Evolutionary conservation across 2,888 invertebrate species (phyloP), one percentile per base, ranked within the genome.

Genomic region (Dascillus cervinus): DNA sequence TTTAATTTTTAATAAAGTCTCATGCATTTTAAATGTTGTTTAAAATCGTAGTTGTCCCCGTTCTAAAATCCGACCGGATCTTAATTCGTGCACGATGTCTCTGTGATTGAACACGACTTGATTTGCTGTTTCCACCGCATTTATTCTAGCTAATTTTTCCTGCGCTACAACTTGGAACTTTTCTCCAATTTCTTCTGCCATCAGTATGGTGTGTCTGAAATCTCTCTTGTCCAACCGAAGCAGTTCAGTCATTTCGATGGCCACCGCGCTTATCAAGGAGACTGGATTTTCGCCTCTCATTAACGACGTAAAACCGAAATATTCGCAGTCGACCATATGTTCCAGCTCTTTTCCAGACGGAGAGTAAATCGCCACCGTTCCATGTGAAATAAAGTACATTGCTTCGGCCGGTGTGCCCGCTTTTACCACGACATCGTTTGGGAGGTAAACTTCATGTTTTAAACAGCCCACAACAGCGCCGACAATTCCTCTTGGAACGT

Each of bases 251-350:
- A 53, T 54, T 44, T 64, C 64, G 3, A 56, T 43, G 3, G 61
- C 60, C 1, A 54, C 33, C 11, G 46, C 46, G 2, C 29, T 41
- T 4, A 43, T 31, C 3, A 47, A 40, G 13, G 28, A 28, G 3
- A 37, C 27, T 3, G 38, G 26, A n/a, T 39, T 34, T 3, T 43
- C 11, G 2, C 62, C 29, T 13, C 64, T 30, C 19, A 53, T 49
- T 3, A 52, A 40, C 34, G 63, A 58, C 17, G 17, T 17, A 6
- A 8, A 4, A 1, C 70, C 70, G 39, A 70, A 66, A 37, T 61
- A 53, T 13, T 61, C 71, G 0, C 75, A 75, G 37, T 75, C 76
- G 42, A 71, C 65, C 4, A 72, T 47, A 43, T 69, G 68, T 12
- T 52, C 54, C 15, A 65, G 70, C 64, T 77, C 77, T 29, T 67